phyloP scores from a whole-genome alignment of 2,113 vertebrate species.

The Genyomyrus donnyi region DNA sequence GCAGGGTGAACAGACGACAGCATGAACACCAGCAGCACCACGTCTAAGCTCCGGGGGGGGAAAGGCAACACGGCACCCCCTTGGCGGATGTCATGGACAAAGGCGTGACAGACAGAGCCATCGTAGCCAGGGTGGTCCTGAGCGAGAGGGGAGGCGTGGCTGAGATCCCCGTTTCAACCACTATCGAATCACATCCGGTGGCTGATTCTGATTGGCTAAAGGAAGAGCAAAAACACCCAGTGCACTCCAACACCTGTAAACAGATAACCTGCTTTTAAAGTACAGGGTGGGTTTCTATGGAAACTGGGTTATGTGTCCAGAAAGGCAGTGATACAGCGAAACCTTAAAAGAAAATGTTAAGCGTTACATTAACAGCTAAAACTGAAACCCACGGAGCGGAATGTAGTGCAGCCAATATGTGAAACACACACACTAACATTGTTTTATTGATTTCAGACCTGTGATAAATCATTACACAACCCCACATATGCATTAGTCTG shows the following conservation, averaged over 20 bases:
- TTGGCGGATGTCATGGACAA: conserved; percentile 80
- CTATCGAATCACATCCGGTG: neutral
- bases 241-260: neutral
- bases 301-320: neutral
- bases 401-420: neutral
- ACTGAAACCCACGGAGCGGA: neutral
- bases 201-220: neutral
- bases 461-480: neutral
- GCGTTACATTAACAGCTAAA: neutral
- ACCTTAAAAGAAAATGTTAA: neutral
- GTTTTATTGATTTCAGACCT: neutral
- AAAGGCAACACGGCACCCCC: conserved; percentile 71
- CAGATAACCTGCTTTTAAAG: conserved; percentile 12
- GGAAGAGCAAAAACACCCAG: neutral
- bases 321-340: neutral
- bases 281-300: conserved; percentile 16
- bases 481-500: neutral
- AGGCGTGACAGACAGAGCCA: conserved; percentile 70
- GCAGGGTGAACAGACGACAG: conserved; percentile 83
- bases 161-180: neutral
- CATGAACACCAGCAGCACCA: conserved; percentile 83
- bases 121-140: conserved; percentile 73
- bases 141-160: conserved; percentile 23
- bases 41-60: conserved; percentile 74
- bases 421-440: neutral